Evolutionary conservation across 1,140 invertebrate genomes (phyloP).

Genomic region (Camponotus floridanus): DNA sequence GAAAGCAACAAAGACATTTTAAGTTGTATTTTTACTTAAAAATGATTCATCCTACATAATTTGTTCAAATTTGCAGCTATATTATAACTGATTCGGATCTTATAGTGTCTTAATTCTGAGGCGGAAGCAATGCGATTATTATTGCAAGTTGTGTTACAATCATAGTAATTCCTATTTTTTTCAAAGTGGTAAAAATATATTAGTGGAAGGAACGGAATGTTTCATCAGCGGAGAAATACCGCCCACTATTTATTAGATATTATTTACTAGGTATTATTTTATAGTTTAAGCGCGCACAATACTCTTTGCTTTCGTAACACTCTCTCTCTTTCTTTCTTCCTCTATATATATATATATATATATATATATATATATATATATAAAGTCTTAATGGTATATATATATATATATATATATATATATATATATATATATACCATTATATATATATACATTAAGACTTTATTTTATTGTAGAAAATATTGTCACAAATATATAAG

Average conservation of each 20-base stretch:
- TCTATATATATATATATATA: no score
- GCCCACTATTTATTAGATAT: conserved; percentile 30
- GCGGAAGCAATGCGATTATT: conserved; percentile 71
- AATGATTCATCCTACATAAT: not conserved
- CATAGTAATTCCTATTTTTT: conserved; percentile 38
- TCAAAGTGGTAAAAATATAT: conserved; percentile 45
- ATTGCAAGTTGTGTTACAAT: conserved; percentile 74
- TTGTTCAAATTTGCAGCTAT: not conserved
- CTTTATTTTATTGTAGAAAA: conserved; percentile 38
- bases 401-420: no score
- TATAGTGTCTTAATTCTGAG: conserved; percentile 44
- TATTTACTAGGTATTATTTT: conserved; percentile 5
- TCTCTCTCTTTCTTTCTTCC: not conserved
- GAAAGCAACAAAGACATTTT: not conserved
- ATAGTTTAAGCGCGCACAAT: conserved; percentile 17
- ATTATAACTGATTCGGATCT: not conserved
- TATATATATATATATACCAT: no score
- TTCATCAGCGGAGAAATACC: conserved; percentile 51
- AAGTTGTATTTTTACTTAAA: not conserved
- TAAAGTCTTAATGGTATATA: no score
- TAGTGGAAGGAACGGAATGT: conserved; percentile 25
- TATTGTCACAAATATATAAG: conserved; percentile 18
- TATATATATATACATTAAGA: not conserved
- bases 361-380: no score
- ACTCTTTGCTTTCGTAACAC: conserved; percentile 38